phyloP scores from a whole-genome alignment of 2,113 vertebrate species.

The Oreochromis niloticus region DNA sequence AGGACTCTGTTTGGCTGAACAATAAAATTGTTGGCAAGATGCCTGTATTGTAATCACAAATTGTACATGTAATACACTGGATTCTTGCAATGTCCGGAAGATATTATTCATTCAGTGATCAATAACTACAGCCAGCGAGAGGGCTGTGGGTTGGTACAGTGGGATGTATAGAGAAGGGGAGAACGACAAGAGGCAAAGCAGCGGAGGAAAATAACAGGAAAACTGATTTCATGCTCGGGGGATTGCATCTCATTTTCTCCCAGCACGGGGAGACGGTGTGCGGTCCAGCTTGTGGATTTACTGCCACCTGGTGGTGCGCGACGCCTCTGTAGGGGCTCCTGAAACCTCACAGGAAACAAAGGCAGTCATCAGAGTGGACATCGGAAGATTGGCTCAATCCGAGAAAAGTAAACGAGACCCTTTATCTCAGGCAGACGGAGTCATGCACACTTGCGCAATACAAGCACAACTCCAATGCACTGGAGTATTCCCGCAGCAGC shows the following conservation, averaged over 20 bases:
- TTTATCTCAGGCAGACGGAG: background rate
- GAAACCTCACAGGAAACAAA: background rate
- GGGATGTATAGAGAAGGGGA: background rate
- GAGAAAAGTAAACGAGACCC: background rate
- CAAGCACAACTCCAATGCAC: background rate
- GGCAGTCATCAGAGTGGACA: background rate
- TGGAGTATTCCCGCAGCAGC: background rate
- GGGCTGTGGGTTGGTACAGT: background rate
- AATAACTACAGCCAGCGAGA: slow-evolving; percentile 12
- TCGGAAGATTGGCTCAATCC: background rate
- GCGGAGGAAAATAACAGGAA: slow-evolving; percentile 55
- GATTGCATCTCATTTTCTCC: slow-evolving; percentile 65
- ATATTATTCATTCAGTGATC: slow-evolving; percentile 36
- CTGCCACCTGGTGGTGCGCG: slow-evolving; percentile 59
- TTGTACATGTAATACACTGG: background rate
- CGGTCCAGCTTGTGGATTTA: slow-evolving; percentile 17
- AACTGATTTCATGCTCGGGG: slow-evolving; percentile 68
- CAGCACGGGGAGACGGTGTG: background rate
- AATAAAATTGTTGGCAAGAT: background rate
- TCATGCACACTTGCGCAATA: background rate
- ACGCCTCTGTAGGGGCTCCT: background rate
- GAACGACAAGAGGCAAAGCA: slow-evolving; percentile 22
- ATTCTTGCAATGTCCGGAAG: slow-evolving; percentile 10
- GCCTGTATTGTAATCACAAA: background rate
- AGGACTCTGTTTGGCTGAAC: background rate